A percentile compares a stretch with the other conserved stretches of the same genome.
Evolutionary conservation across 2,888 invertebrate species (phyloP).

Genomic region (Pyralis farinalis): DNA sequence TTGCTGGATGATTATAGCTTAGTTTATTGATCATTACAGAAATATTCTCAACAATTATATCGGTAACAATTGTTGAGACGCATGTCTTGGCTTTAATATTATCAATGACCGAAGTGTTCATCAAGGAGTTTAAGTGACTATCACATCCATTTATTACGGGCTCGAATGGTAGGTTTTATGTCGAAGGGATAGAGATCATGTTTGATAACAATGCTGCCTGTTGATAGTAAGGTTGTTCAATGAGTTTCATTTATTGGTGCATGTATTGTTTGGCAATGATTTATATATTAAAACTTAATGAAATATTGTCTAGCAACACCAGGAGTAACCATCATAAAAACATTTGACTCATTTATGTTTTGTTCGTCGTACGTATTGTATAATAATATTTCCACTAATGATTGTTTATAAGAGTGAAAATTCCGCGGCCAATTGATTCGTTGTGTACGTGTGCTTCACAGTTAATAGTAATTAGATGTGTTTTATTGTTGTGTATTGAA

Average conservation of each 20-base stretch:
- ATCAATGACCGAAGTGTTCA: conserved; percentile 26
- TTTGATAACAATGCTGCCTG: conserved; percentile 5
- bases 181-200: conserved; percentile 21
- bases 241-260: conserved; percentile 5
- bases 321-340: too few relatives aligned
- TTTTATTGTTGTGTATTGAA: not conserved
- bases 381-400: too few relatives aligned
- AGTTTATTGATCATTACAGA: not conserved
- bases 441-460: not conserved
- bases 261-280: not conserved
- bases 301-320: too few relatives aligned
- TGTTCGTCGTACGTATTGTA: too few relatives aligned
- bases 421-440: conserved; percentile 4
- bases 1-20: not conserved
- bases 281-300: too few relatives aligned
- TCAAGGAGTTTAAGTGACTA: conserved; percentile 22
- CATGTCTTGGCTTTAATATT: conserved; percentile 15
- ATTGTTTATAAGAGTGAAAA: not conserved
- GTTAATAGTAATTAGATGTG: not conserved
- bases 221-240: conserved; percentile 5
- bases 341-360: too few relatives aligned
- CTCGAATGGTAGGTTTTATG: conserved; percentile 22
- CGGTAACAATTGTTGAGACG: conserved; percentile 6
- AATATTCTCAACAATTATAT: not conserved
- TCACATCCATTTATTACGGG: conserved; percentile 13